A percentile compares a stretch with the other conserved stretches of the same genome.
These are phyloP conservation scores for Drosophila gaucha DNA, from an alignment of 2,888 invertebrate genomes.

Conservation along the genomic window DNA sequence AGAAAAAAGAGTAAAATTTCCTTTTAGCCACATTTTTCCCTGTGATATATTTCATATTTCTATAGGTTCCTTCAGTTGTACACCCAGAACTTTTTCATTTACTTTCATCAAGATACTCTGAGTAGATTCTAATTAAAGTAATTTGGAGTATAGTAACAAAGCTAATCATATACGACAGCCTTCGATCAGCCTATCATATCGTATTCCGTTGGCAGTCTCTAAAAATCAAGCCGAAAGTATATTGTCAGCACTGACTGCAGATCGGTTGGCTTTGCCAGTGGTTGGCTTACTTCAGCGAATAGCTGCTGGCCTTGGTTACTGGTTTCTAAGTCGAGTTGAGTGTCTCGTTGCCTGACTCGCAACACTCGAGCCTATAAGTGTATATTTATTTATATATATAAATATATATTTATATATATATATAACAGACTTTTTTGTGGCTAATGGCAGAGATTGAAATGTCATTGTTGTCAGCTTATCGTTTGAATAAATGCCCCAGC, in stretches of 20 bases:
- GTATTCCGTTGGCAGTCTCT: slow-evolving; percentile 1
- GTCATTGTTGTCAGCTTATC: slow-evolving; percentile 75
- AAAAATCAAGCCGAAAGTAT: slow-evolving; percentile 23
- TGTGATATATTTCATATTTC: no score
- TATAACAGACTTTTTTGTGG: slow-evolving; percentile 21
- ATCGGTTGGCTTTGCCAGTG: slow-evolving; percentile 39
- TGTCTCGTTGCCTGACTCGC: slow-evolving; percentile 46
- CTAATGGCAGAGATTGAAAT: slow-evolving; percentile 71
- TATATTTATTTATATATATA: slow-evolving; percentile 16
- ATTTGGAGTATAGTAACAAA: not conserved
- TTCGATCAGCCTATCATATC: not conserved
- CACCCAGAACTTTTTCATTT: no score
- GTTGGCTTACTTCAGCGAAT: slow-evolving; percentile 46
- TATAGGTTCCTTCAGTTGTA: no score
- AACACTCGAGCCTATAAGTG: slow-evolving; percentile 26
- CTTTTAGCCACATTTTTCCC: no score
- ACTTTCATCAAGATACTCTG: no score
- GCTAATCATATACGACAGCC: slow-evolving; percentile 10
- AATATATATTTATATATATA: slow-evolving; percentile 14
- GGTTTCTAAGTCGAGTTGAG: slow-evolving; percentile 62
- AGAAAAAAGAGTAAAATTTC: no score
- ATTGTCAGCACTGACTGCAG: slow-evolving; percentile 33
- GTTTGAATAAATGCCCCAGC: slow-evolving; percentile 54
- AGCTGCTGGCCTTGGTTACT: slow-evolving; percentile 77
- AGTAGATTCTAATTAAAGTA: not conserved